Evolutionary conservation across 2,888 invertebrate genomes (phyloP), one percentile per base, ranked within the genome.

Genomic region (Lucinisca nassula): DNA sequence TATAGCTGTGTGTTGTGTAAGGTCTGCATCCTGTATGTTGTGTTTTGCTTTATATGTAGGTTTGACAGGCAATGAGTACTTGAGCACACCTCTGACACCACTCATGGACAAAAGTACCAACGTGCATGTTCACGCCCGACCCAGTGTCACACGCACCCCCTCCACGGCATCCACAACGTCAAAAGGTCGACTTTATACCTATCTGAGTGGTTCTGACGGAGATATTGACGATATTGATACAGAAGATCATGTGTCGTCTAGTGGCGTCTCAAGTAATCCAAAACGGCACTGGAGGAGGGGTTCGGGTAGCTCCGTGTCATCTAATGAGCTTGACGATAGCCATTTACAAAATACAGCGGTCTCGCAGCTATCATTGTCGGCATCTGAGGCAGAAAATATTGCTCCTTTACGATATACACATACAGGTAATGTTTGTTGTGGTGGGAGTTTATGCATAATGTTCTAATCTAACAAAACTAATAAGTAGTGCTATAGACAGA

Each of bases 141-240:
- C 74, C 24, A 74, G 30, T 51, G 79, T 78, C 72, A 83, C 82
- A 38, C 90, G 90, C 27, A 84, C 90, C 1, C 72, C 84, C 27
- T 90, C 90, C 17, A 82, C 84, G 10, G 74, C 90, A 21, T 90
- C 90, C 0, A 81, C 80, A 1, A 58, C 87, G 14, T 90, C 90
- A 17, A 84, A 90, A 72, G 90, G 90, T 77, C 90, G 88, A 79
- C 85, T 90, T 45, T 90, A 90, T 84, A 84, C 82, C 88, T 95
- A 95, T 83, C 91, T 94, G 78, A 95, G 95, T 80, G 95, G 94
- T n/a, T 95, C 95, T 8, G 95, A 95, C 75, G 95, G 94, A 14
- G 95, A 95, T 67, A 92, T 92, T 24, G 95, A 95, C 30, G 92
- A 92, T 8, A 91, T 91, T 80, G 84, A 90, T 70, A 87, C 91